Percentiles rank a stretch among this genome's conserved stretches.
Evolutionary conservation across 2,888 invertebrate genomes (phyloP).

Genomic region (Cheilosia pagana): DNA sequence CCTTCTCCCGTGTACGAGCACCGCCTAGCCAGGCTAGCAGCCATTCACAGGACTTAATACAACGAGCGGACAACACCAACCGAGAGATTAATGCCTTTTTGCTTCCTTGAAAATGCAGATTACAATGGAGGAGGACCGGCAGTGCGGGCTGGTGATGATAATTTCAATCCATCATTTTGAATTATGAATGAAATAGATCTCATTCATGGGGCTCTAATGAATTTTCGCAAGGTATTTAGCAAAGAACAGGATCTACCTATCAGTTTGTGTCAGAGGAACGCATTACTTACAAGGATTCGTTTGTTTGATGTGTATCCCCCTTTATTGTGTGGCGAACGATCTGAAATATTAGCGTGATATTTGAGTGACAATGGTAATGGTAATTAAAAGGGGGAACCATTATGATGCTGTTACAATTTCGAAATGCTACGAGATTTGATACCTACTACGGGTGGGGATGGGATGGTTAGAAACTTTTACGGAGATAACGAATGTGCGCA

Average conservation of each 20-base stretch:
- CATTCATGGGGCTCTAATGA: conserved; percentile 71
- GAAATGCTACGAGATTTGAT: conserved; percentile 22
- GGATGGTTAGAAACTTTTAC: neutral
- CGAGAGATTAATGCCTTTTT: conserved; percentile 74
- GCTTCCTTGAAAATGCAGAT: conserved; percentile 74
- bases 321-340: conserved; percentile 51
- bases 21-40: conserved; percentile 15
- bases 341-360: conserved; percentile 72
- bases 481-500: conserved; percentile 12
- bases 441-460: conserved; percentile 1
- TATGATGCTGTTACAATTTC: conserved; percentile 53
- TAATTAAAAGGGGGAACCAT: conserved; percentile 58
- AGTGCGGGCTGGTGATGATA: conserved; percentile 64
- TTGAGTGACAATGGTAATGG: conserved; percentile 71
- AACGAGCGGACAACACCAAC: conserved; percentile 61
- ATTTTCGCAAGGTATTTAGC: conserved; percentile 75
- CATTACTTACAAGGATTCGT: conserved; percentile 70
- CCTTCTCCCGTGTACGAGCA: conserved; percentile 9
- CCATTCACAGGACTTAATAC: conserved; percentile 49
- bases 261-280: conserved; percentile 72
- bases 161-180: conserved; percentile 75
- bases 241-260: conserved; percentile 75
- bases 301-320: conserved; percentile 43
- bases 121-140: conserved; percentile 64
- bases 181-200: conserved; percentile 75